Evolutionary conservation across 2,888 invertebrate species (phyloP), one percentile per base, ranked within the genome.

Genomic region (Capitulum mitella): DNA sequence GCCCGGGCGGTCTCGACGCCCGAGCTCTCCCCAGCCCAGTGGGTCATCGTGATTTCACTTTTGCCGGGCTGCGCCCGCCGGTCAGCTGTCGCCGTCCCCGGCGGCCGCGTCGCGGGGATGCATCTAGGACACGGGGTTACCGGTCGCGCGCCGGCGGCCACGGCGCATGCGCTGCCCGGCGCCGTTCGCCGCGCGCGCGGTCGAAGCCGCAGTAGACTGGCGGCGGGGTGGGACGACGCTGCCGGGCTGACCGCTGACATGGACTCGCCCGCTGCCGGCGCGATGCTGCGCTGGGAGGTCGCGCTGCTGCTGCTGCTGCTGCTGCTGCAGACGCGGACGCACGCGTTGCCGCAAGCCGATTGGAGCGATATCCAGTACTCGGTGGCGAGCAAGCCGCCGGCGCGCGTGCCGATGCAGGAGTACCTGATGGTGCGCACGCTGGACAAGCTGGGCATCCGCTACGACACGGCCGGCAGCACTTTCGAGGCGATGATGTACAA

Each of bases 401-500:
- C 22, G 37, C 34, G 26, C 22, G 70, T 37, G 19, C 70, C 70
- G 22, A 70, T 70, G 70, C 70, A 70, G 70, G 70, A 70, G 26
- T 70, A 70, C 70, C 32, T 70, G 19, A 19, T 70, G 34, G 70
- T 70, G 22, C 70, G 37, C 0, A 70, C 70, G 37, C 70, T 70
- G 19, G 70, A 70, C 37, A 70, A 70, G 22, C 37, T 70, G 26
- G 70, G 70, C 37, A 37, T 70, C 70, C 22, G 22, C 70, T 37
- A 3, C 22, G 70, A 34, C 22, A 32, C 22, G 26, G 37, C 70
- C 37, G 70, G 70, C 34, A 37, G 22, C 34, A 26, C 34, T 37
- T 70, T 70, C 70, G 70, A 70, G 37, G 37, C 70, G 16, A 22
- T 70, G 16, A 70, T 70, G 70, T 70, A 70, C 70, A 70, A 70